Base-by-base conservation (phyloP, 2,113 vertebrate genomes). In the Suncus etruscus region DNA sequence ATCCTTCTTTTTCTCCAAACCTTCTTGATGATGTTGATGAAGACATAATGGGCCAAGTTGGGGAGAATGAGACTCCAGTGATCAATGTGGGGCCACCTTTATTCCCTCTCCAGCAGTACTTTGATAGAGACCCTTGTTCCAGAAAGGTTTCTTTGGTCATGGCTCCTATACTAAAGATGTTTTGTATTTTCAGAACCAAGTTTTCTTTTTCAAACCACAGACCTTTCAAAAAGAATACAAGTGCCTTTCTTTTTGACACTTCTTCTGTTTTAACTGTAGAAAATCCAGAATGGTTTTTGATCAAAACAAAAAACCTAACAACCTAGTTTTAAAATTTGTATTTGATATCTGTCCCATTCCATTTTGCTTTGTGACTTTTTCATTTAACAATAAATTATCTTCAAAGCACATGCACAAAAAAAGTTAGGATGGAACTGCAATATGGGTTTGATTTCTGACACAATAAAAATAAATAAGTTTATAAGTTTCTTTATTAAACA, bases 361-460 rank as follows among this genome's bases (percentile, higher is more conserved):
- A 72, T 3, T 96, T 97, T 95, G 94, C 97, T 97, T 97, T 97
- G 93, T 93, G 94, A 94, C 47, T 61, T 83, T 83, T 87, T 79
- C 91, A 96, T 95, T 96, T 96, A 94, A 96, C 93, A 98, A 98
- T 98, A 98, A 98, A 98, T 96, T 95, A 96, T 96, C 94, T 94
- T 83, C 47, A 11, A 86, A 95, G 97, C 91, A 83, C 48, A 81
- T n/a, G n/a, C n/a, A n/a, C n/a, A n/a, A n/a, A n/a, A n/a, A n/a
- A n/a, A n/a, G n/a, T 39, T 39, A 39, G 39, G 39, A 5, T 39
- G 39, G 3, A 39, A 39, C 39, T 39, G 5, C 39, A 39, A 3
- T n/a, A n/a, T 51, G 50, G 50, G 50, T 54, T 54, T 5, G 51
- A 54, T 54, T 54, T 54, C 51, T 54, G 51, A 15, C 10, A 54